Evolutionary conservation across 2,888 invertebrate genomes (phyloP), one percentile per base, ranked within the genome.

Genomic region (Nowickia ferox): DNA sequence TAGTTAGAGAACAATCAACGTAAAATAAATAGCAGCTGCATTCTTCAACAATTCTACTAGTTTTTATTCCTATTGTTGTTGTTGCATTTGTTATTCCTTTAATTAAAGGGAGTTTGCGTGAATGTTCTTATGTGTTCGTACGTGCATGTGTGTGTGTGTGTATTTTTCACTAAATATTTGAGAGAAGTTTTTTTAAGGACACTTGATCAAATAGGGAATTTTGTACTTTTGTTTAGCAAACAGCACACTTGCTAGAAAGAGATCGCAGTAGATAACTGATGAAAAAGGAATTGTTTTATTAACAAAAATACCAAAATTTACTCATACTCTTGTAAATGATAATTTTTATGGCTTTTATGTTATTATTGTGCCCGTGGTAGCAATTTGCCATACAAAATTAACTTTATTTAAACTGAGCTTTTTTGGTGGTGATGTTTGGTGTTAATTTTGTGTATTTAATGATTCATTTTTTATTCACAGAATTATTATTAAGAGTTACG

Each of bases 21-120:
- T 69, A 59, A 79, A 85, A 82, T 19, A 48, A 85, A 82, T 19
- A 48, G 85, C 87, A 85, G 85, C 87, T 87, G 87, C 87, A 85
- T 84, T 84, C 72, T 86, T 81, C 30, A 72, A 66, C 38, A 79
- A 78, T 84, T 71, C 11, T 51, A n/a, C n/a, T 78, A 71, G 5
- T 63, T 79, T 63, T 51, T 69, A 48, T 53, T 74, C 8, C 65
- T 51, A 42, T 66, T 4, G 53, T 51, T 53, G 71, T 68, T 84
- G 63, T 79, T 75, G 30, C 9, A 0, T n/a, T 38, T 15, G n/a
- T 17, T 8, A n/a, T 63, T 40, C 46, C 42, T 40, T 74, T 71
- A 48, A 46, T n/a, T 74, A 61, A 77, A 84, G 66, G 77, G 59
- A 72, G 83, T 61, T 78, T 66, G 78, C 83, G 55, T 77, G 15